Evolutionary conservation across 2,797 vertebrate species (phyloP), one percentile per base, ranked within the genome.

Genomic region (Silurus lanzhouensis): DNA sequence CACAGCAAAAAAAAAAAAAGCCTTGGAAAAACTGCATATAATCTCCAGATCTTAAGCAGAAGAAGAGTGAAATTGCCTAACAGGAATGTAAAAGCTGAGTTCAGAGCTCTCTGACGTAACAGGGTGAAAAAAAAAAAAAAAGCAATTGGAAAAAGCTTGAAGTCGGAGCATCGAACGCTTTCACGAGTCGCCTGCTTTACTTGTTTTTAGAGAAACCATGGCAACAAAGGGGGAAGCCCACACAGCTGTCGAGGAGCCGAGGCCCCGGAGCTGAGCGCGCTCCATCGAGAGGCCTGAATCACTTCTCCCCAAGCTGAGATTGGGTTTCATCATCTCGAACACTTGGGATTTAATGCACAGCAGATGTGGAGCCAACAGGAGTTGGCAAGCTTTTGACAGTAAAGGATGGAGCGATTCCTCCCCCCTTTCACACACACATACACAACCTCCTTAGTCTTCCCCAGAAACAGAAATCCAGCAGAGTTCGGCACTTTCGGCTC

Each of bases 171-270:
- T 74, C 87, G 88, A 84, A 87, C 88, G 86, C 87, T 89, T 90
- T 89, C 68, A 83, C 78, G 84, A 89, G 91, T 84, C 60, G 86
- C 87, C 85, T 86, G 86, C 86, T 85, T 92, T 92, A 93, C 91
- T 92, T 94, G 90, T 94, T 93, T 91, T 91, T 89, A 91, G 89
- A 88, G 74, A 91, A 91, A 91, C 90, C 92, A 92, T 82, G 91
- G 92, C 89, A 91, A 94, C 87, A 85, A 77, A 93, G 91, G 94
- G 94, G 94, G 93, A 94, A 95, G 93, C 93, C 94, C 94, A 92
- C 93, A 92, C 94, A 95, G 94, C 94, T 95, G 94, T 91, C 90
- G 81, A 89, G 90, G 91, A 89, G 92, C 89, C 20, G 83, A 85
- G 89, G 89, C 89, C 80, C 81, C 15, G 14, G 86, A 88, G 88